Evolutionary conservation across 2,888 invertebrate species (phyloP).

Genomic region (Anthophora plumipes): DNA sequence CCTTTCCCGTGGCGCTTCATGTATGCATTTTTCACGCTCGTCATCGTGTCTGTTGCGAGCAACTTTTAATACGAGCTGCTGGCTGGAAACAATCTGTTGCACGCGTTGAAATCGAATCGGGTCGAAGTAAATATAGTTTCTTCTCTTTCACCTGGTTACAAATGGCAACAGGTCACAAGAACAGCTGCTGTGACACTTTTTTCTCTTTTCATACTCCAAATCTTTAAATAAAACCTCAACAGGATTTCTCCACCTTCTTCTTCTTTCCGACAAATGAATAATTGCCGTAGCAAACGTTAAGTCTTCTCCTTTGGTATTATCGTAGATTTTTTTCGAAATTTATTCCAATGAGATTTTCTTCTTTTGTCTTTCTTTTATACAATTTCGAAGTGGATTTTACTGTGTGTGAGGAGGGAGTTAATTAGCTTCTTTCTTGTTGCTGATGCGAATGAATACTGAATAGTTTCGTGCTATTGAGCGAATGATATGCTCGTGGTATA

Average conservation of each 20-base stretch:
- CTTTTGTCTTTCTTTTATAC: background rate
- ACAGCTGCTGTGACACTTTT: background rate
- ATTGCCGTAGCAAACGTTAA: no score
- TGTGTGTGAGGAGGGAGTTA: background rate
- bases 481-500: no score
- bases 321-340: background rate
- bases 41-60: background rate
- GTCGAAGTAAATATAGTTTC: background rate
- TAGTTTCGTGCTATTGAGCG: no score
- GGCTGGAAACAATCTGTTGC: slow-evolving; percentile 29
- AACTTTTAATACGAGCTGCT: background rate
- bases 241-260: no score
- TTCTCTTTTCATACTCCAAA: no score
- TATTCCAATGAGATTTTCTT: background rate
- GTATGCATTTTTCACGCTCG: slow-evolving; percentile 24
- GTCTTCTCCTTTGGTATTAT: background rate
- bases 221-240: no score
- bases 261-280: no score
- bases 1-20: background rate
- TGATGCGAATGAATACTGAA: no score
- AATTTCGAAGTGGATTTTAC: background rate
- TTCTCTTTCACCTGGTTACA: background rate
- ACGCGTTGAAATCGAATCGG: background rate
- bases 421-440: background rate
- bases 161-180: background rate